Base-by-base conservation (phyloP, 2,888 invertebrate genomes). In the Spisula subtruncata region DNA sequence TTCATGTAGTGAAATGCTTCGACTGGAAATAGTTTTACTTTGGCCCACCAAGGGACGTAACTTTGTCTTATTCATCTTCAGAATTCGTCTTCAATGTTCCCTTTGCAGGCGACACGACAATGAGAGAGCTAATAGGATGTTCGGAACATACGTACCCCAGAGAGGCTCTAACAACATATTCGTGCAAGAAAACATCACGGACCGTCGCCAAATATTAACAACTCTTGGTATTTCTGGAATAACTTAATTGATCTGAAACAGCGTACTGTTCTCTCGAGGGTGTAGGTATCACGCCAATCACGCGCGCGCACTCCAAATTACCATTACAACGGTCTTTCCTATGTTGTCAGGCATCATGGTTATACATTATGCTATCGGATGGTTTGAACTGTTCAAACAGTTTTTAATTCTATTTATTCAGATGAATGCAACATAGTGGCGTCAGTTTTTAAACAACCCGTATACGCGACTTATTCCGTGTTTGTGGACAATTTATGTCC, bases 171-270 rank as follows among this genome's bases (percentile, higher is more conserved):
- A 66, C 60, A 66, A 66, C n/a, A 25, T 12, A 25, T 66, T 66
- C 60, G 60, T 66, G 60, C 25, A 5, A 25, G 25, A 66, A 66
- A 2, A 66, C 25, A 66, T 66, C 60, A 66, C 4, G 25, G n/a
- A 66, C 25, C 25, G 25, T 66, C 25, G 60, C n/a, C 60, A 4
- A 25, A 6, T 66, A 66, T 66, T 66, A 25, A 66, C 6, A 66
- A 66, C 1, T n/a, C 60, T 10, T 20, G n/a, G n/a, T n/a, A n/a
- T n/a, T n/a, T n/a, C 60, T 20, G 18, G 60, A 66, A 25, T n/a
- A 66, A 66, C n/a, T 66, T 66, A 66, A 66, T 66, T 66, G 60
- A 25, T 66, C 60, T n/a, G 60, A 66, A 25, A 66, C 60, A 10
- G 25, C 25, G 12, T 1, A 25, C 12, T 25, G 25, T 66, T 25